Conservation (phyloP, 2,113 vertebrate genomes). For the Alligator mississippiensis region DNA sequence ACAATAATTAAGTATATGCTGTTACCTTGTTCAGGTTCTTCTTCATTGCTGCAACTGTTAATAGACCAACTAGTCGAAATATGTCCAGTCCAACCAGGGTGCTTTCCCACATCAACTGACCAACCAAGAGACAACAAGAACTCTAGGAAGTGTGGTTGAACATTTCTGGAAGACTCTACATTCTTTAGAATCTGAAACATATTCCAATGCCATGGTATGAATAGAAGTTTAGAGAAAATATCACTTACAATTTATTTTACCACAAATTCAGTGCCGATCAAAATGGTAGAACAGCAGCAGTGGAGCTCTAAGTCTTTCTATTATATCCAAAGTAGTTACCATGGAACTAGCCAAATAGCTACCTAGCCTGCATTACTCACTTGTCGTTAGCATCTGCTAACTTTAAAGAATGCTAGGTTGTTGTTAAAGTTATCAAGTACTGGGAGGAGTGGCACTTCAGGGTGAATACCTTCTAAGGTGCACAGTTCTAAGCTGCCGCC, state of each 20-base stretch:
- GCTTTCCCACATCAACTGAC: conserved; percentile 92
- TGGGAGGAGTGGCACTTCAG: too few relatives aligned
- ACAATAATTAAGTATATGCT: background rate
- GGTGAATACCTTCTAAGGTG: too few relatives aligned
- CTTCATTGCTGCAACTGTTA: conserved; percentile 83
- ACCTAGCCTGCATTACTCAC: background rate
- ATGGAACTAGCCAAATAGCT: background rate
- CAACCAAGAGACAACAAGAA: conserved; percentile 95
- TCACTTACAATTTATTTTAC: background rate
- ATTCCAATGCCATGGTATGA: background rate
- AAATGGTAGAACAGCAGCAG: background rate
- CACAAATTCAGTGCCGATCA: too few relatives aligned
- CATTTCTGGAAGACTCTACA: conserved; percentile 90
- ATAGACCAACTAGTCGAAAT: conserved; percentile 95
- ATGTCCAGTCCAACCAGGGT: conserved; percentile 95
- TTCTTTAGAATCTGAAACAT: conserved; percentile 92
- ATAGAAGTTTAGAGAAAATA: background rate
- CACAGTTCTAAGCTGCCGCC: too few relatives aligned
- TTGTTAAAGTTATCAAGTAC: background rate
- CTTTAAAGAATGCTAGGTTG: too few relatives aligned
- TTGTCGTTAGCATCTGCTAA: too few relatives aligned
- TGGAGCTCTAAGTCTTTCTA: background rate
- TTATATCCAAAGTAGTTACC: background rate
- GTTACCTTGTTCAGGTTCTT: conserved; percentile 84
- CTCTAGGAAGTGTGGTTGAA: conserved; percentile 95